Conservation (phyloP, 2,113 vertebrate genomes). For the Leptosomus discolor region DNA sequence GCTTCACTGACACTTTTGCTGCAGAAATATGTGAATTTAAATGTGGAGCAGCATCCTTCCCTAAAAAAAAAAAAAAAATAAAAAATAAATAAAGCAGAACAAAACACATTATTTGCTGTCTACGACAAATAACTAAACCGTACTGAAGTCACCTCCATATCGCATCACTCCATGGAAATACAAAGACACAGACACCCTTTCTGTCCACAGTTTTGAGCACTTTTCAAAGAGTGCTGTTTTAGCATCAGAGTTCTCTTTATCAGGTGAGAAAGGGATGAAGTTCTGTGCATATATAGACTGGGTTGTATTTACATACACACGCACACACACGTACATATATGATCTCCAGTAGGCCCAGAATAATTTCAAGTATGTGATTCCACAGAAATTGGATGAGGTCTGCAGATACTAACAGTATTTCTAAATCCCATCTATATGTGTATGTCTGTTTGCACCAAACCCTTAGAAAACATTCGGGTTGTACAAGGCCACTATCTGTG, state of each 20-base stretch:
- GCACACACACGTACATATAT: rapidly evolving
- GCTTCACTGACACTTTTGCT: slow-evolving; percentile 58
- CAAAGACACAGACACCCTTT: neutral
- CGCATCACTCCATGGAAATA: neutral
- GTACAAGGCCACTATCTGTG: neutral
- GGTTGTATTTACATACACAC: neutral
- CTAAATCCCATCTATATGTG: neutral
- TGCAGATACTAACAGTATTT: neutral
- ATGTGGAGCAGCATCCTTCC: neutral
- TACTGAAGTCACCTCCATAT: neutral
- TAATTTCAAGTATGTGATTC: neutral
- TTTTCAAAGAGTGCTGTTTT: neutral
- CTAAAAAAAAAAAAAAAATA: slow-evolving; percentile 52
- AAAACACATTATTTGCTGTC: neutral
- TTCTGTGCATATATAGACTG: neutral
- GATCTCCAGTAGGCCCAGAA: neutral
- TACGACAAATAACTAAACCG: neutral
- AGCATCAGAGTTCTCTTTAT: neutral
- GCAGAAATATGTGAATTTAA: neutral
- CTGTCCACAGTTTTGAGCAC: neutral
- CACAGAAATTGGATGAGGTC: neutral
- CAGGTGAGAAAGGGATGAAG: neutral
- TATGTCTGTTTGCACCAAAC: neutral
- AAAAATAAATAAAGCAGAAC: neutral
- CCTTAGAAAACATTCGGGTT: neutral